Conservation (phyloP, 2,113 vertebrate species). For the Cephalopterus ornatus region DNA sequence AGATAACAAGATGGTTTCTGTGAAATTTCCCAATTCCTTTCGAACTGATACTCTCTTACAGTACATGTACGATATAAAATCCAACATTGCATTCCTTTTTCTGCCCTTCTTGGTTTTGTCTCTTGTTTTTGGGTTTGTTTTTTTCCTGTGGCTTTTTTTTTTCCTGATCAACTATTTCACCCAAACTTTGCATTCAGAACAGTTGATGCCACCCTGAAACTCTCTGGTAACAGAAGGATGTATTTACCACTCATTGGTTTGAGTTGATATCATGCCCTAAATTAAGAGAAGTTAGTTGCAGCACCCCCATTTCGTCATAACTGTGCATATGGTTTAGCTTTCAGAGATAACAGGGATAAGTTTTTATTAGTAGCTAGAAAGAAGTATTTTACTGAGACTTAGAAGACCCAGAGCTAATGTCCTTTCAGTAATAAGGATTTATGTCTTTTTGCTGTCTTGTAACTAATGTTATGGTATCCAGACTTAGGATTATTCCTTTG, state of each 20-base stretch:
- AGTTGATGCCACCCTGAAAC: not conserved
- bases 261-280: not conserved
- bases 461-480: not conserved
- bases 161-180: not conserved
- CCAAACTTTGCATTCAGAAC: not conserved
- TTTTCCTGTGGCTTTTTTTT: not conserved
- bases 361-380: not conserved
- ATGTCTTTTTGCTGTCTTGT: not conserved
- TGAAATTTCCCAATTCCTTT: not conserved
- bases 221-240: not conserved
- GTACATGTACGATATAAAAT: not conserved
- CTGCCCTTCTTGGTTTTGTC: not conserved
- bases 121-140: not conserved
- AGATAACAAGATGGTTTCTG: not conserved
- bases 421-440: not conserved
- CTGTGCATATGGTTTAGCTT: not conserved
- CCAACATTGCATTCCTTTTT: not conserved
- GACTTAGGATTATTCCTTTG: not conserved
- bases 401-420: not conserved
- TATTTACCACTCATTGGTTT: not conserved
- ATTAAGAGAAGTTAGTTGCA: slow-evolving; percentile 30
- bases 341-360: not conserved
- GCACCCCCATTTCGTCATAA: slow-evolving; percentile 19
- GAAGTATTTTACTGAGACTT: not conserved
- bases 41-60: not conserved